These are phyloP conservation scores for Alitta virens DNA, from an alignment of 2,888 invertebrate species.

Conservation along the genomic window DNA sequence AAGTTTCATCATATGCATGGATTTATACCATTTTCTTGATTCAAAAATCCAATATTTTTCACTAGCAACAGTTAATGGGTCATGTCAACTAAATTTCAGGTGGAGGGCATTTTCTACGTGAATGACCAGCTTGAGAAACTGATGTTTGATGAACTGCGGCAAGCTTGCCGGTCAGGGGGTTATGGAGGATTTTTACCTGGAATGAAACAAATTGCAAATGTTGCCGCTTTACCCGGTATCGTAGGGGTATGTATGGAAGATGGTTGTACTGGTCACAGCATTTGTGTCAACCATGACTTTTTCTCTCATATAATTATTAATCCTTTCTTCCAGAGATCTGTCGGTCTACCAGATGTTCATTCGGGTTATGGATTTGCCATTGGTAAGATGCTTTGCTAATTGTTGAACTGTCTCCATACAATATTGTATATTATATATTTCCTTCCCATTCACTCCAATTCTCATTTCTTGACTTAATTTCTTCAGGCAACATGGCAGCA, in stretches of 20 bases:
- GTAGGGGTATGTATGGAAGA: constrained; percentile 66
- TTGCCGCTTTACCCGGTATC: constrained; percentile 96
- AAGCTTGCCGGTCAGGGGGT: constrained; percentile 80
- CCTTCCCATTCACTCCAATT: too few relatives aligned
- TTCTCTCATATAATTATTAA: not conserved
- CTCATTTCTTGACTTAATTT: too few relatives aligned
- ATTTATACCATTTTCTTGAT: too few relatives aligned
- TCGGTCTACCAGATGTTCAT: constrained; percentile 95
- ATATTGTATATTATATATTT: too few relatives aligned
- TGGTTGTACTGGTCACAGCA: not conserved
- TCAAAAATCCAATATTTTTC: too few relatives aligned
- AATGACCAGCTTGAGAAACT: constrained; percentile 86
- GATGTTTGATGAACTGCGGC: constrained; percentile 94
- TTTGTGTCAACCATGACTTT: not conserved
- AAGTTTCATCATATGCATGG: too few relatives aligned
- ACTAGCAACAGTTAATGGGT: too few relatives aligned
- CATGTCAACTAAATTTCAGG: too few relatives aligned
- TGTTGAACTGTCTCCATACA: too few relatives aligned
- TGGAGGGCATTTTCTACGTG: constrained; percentile 96
- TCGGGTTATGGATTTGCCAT: constrained; percentile 99
- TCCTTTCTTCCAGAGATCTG: constrained; percentile 64
- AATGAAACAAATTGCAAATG: constrained; percentile 98
- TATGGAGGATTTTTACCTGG: constrained; percentile 97
- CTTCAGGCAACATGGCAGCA: constrained; percentile 93
- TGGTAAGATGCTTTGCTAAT: constrained; percentile 61